Conservation (phyloP, 2,888 invertebrate species). For the Polymixis lichenea region DNA sequence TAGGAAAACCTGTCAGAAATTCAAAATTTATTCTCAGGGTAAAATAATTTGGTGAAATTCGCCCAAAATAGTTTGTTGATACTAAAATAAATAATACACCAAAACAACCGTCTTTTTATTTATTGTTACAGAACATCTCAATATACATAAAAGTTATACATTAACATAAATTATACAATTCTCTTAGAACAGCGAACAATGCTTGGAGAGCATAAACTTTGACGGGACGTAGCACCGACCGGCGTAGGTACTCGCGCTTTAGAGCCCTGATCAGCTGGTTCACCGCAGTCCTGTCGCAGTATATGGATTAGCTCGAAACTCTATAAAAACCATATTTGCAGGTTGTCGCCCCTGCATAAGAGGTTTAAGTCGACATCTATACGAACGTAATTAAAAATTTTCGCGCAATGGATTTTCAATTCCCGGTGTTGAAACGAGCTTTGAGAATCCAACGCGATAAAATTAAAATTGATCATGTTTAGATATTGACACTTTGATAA, state of each 20-base stretch:
- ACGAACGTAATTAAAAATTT: too few relatives aligned
- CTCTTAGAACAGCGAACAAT: slow-evolving; percentile 55
- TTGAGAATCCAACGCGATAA: too few relatives aligned
- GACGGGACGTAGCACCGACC: slow-evolving; percentile 4
- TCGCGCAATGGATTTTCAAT: too few relatives aligned
- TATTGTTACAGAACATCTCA: slow-evolving; percentile 63
- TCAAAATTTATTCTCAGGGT: too few relatives aligned
- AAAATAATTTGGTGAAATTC: too few relatives aligned
- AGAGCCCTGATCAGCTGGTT: slow-evolving; percentile 14
- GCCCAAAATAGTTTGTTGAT: background rate
- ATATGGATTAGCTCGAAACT: slow-evolving; percentile 9
- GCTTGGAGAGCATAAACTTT: slow-evolving; percentile 34
- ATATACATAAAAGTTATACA: slow-evolving; percentile 62
- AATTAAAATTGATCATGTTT: too few relatives aligned
- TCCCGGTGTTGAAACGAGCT: too few relatives aligned
- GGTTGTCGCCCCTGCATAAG: background rate
- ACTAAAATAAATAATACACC: slow-evolving; percentile 18
- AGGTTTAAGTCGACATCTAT: background rate
- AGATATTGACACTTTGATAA: too few relatives aligned
- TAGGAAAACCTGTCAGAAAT: too few relatives aligned
- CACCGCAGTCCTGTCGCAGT: slow-evolving; percentile 46
- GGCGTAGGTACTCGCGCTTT: background rate
- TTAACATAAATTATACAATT: slow-evolving; percentile 62
- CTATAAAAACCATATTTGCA: background rate
- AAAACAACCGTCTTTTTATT: slow-evolving; percentile 52